Evolutionary conservation across 2,113 vertebrate species (phyloP), one percentile per base, ranked within the genome.

Genomic region (Peromyscus leucopus): DNA sequence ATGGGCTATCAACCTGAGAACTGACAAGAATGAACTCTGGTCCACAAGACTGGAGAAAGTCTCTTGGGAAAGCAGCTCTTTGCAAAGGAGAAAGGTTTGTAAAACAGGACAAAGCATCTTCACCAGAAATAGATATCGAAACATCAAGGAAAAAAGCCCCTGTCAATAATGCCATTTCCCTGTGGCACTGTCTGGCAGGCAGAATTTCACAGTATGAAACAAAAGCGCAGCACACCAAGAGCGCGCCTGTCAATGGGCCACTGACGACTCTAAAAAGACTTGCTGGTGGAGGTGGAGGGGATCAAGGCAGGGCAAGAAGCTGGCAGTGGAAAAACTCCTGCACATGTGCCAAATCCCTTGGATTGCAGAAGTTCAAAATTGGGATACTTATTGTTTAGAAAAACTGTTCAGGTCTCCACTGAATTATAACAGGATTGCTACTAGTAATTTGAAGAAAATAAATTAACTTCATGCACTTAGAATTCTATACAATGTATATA

Each of bases 41-140:
- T 97, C 92, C 91, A 31, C 94, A 96, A 76, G 36, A 80, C 28
- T 12, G 0, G 48, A 93, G 86, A 55, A 95, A 97, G 97, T 61
- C 96, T 97, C 96, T 91, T 96, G 87, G 96, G 97, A 97, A 98
- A 96, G 97, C 92, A 96, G 96, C 92, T 98, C 97, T 98, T 96
- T 94, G 75, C 80, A 55, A 91, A 15, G 83, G 93, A 97, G 79
- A 95, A 0, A 3, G 93, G 95, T 93, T 63, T 80, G 42, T 80
- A 97, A 98, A 98, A 94, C 93, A 96, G 89, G 90, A 92, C 96
- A 98, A 97, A 97, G 74, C 89, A 97, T 98, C 97, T 96, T 98
- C 59, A 13, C 85, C 96, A 98, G 94, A 98, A 98, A 98, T 98
- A 98, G 98, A 98, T 99, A 98, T 96, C 2, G 6, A 97, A 97